Percentiles rank a stretch among this genome's conserved stretches.
Conservation (phyloP, 2,888 invertebrate genomes). For the Smittia aterrima region DNA sequence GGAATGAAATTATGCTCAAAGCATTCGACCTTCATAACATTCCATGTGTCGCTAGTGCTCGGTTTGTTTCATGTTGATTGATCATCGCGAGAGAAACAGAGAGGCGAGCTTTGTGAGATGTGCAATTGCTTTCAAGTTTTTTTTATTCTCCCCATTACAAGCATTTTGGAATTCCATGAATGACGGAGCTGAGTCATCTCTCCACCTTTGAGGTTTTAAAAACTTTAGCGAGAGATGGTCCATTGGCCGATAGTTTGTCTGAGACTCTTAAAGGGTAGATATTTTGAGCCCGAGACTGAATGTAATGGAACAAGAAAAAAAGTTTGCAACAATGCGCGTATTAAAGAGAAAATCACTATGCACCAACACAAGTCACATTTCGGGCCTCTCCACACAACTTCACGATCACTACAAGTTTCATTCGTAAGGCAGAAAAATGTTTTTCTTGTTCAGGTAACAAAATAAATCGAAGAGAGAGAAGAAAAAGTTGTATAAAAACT, state of each 20-base stretch:
- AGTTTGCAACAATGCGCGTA: conserved; percentile 36
- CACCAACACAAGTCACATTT: conserved; percentile 27
- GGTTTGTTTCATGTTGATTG: not conserved
- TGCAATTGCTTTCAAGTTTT: conserved; percentile 7
- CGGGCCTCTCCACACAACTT: not conserved
- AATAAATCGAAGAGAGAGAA: not conserved
- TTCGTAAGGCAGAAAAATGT: not conserved
- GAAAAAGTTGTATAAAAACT: not conserved
- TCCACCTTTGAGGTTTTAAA: too few species aligned
- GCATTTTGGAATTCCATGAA: conserved; percentile 8
- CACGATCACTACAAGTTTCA: not conserved
- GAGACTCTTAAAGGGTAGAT: too few species aligned
- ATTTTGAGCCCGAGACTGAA: too few species aligned
- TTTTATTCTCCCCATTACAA: not conserved
- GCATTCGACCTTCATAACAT: conserved; percentile 22
- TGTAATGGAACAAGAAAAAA: conserved; percentile 30
- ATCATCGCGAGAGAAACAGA: not conserved
- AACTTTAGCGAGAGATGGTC: too few species aligned
- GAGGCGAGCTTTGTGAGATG: not conserved
- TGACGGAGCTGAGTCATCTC: not conserved
- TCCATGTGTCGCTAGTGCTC: not conserved
- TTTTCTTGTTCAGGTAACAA: conserved; percentile 1
- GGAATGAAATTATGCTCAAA: conserved; percentile 16
- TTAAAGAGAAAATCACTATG: conserved; percentile 39
- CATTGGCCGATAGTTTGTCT: too few species aligned